These are phyloP conservation scores for Bombus consobrinus DNA, from an alignment of 1,140 invertebrate species.

Conservation along the genomic window DNA sequence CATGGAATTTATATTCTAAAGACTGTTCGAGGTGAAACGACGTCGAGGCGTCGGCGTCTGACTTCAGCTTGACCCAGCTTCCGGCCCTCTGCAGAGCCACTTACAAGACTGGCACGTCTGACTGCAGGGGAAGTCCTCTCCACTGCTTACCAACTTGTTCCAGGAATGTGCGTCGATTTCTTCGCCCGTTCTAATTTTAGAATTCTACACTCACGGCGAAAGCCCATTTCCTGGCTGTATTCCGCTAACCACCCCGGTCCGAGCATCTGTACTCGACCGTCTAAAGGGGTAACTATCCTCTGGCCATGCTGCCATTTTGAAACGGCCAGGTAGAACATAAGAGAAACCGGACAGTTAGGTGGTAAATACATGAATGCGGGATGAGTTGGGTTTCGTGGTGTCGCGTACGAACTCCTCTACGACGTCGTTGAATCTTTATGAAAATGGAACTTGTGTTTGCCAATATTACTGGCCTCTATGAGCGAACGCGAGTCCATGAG, in stretches of 20 bases:
- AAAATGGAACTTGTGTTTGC: constrained; percentile 48
- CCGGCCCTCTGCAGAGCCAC: constrained; percentile 37
- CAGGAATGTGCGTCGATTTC: constrained; percentile 64
- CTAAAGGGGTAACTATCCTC: constrained; percentile 42
- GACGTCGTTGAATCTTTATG: constrained; percentile 55
- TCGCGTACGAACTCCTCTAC: neutral
- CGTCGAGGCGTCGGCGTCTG: constrained; percentile 2
- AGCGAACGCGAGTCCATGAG: constrained; percentile 12
- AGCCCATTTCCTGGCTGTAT: constrained; percentile 35
- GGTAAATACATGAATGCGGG: constrained; percentile 60
- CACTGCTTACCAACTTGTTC: constrained; percentile 45
- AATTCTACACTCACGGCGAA: constrained; percentile 16
- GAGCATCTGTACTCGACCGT: constrained; percentile 1
- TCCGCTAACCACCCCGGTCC: neutral
- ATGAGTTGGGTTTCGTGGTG: constrained; percentile 31
- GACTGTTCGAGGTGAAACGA: constrained; percentile 36
- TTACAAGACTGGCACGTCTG: constrained; percentile 51
- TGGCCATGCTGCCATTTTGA: constrained; percentile 43
- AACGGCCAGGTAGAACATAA: constrained; percentile 24
- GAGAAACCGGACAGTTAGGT: constrained; percentile 45
- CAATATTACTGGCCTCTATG: constrained; percentile 44
- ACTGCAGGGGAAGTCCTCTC: constrained; percentile 57
- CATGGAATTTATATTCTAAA: constrained; percentile 61
- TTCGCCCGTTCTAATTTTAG: constrained; percentile 60
- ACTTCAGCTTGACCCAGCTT: constrained; percentile 48